Evolutionary conservation across 2,113 vertebrate species (phyloP).

Genomic region (Pluvialis apricaria): DNA sequence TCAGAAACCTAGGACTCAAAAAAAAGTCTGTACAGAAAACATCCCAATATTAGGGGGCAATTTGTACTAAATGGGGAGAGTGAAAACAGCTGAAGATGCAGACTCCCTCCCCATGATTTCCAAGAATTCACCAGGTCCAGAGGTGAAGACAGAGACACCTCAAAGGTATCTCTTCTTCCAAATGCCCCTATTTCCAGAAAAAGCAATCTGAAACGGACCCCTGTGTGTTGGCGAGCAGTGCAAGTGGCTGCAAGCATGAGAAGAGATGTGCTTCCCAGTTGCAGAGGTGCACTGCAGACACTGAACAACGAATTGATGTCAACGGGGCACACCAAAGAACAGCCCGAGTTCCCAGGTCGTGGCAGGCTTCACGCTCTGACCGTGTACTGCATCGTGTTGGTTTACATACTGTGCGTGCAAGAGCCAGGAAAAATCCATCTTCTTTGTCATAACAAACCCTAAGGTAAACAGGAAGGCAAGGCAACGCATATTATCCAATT

Average conservation of each 20-base stretch:
- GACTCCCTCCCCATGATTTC: background rate
- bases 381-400: background rate
- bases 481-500: background rate
- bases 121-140: background rate
- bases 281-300: background rate
- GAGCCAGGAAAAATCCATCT: conserved; percentile 56
- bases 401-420: background rate
- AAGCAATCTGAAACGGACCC: background rate
- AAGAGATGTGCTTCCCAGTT: background rate
- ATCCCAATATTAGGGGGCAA: background rate
- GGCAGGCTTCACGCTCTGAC: background rate
- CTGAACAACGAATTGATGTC: background rate
- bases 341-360: background rate
- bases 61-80: background rate
- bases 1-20: background rate
- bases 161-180: background rate
- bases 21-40: background rate
- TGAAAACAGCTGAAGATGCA: background rate
- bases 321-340: background rate
- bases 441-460: conserved; percentile 61
- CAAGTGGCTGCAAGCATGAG: background rate
- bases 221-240: fast-evolving
- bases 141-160: background rate
- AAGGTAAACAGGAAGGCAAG: conserved; percentile 64
- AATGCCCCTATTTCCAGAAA: background rate